phyloP scores from a whole-genome alignment of 2,113 vertebrate species.

The Cyanoramphus novaezelandiae region DNA sequence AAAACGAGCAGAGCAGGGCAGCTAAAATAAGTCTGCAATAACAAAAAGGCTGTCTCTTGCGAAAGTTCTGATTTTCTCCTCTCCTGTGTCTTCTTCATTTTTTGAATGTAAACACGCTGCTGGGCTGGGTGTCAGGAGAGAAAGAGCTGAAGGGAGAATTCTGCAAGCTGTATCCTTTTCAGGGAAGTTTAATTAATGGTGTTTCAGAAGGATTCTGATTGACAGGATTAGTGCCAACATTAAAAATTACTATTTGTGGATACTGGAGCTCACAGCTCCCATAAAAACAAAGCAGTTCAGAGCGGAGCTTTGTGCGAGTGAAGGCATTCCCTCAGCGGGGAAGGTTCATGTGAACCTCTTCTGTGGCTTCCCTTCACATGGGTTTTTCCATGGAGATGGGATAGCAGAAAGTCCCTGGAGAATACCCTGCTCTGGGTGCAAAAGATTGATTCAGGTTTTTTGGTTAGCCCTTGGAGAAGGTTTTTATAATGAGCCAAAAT shows the following conservation, averaged over 20 bases:
- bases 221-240: conserved; percentile 20
- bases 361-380: not conserved
- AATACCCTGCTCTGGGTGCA: not conserved
- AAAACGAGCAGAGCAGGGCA: conserved; percentile 35
- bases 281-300: conserved; percentile 8
- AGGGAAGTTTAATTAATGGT: not conserved
- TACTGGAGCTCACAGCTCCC: conserved; percentile 16
- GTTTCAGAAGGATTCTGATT: conserved; percentile 35
- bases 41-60: conserved; percentile 16
- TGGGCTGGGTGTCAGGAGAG: not conserved
- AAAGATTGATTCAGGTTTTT: not conserved
- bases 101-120: not conserved
- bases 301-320: conserved; percentile 16
- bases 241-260: conserved; percentile 39
- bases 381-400: not conserved
- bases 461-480: not conserved
- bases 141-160: not conserved
- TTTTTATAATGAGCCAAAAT: not conserved
- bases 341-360: conserved; percentile 18
- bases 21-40: conserved; percentile 41
- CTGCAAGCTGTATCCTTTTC: not conserved
- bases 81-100: not conserved
- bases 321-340: not conserved
- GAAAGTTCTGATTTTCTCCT: not conserved
- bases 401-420: not conserved